phyloP scores from a whole-genome alignment of 2,113 vertebrate species.

The Orthochromis indermauri region DNA sequence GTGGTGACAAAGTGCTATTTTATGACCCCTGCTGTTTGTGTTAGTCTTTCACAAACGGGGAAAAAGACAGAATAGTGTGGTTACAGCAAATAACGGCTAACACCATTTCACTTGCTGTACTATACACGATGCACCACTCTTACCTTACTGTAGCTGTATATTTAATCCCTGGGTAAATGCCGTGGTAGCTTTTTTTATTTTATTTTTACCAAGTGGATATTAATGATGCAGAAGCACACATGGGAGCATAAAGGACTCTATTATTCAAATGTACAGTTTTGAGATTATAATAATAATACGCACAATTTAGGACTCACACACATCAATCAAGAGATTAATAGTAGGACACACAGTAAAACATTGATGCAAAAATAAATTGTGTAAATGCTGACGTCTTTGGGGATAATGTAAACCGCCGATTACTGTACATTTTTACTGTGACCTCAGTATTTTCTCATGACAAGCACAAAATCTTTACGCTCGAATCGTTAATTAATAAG shows the following conservation, averaged over 20 bases:
- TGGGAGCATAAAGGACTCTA: background rate
- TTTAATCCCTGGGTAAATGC: background rate
- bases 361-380: background rate
- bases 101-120: background rate
- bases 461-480: background rate
- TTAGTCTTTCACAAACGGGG: slow-evolving; percentile 48
- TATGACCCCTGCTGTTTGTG: slow-evolving; percentile 62
- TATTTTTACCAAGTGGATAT: background rate
- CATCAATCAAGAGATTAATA: background rate
- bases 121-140: background rate
- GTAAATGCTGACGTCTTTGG: background rate
- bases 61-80: slow-evolving; percentile 17
- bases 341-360: background rate
- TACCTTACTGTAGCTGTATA: slow-evolving; percentile 11
- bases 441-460: background rate
- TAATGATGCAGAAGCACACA: background rate
- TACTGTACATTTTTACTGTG: background rate
- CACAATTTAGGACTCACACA: background rate
- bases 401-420: background rate
- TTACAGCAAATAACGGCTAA: slow-evolving; percentile 40
- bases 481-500: background rate
- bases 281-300: background rate
- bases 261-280: background rate
- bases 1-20: slow-evolving; percentile 56
- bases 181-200: background rate